Conservation (phyloP, 2,797 vertebrate species). For the Chaunax sp. region DNA sequence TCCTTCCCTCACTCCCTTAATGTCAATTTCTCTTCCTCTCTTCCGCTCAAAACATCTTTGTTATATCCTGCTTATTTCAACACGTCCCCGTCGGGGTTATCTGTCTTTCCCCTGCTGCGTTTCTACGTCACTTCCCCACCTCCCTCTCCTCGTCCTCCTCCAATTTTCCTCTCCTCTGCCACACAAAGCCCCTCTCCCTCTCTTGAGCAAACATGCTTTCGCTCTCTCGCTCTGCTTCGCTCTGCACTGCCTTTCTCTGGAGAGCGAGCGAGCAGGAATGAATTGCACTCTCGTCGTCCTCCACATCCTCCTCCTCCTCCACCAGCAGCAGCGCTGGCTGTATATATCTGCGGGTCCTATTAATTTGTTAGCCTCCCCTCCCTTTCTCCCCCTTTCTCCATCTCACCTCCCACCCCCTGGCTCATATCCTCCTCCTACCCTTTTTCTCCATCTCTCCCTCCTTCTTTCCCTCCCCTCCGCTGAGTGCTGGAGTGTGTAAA, state of each 20-base stretch:
- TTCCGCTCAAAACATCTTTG: conserved; percentile 44
- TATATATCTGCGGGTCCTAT: conserved; percentile 81
- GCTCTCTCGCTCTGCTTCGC: conserved; percentile 37
- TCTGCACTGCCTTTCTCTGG: conserved; percentile 70
- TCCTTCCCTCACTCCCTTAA: conserved; percentile 18
- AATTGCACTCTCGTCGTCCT: conserved; percentile 76
- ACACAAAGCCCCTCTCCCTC: conserved; percentile 42
- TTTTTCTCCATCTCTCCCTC: conserved; percentile 48
- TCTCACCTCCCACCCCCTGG: conserved; percentile 35
- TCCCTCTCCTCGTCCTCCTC: conserved; percentile 13
- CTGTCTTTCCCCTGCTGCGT: conserved; percentile 50
- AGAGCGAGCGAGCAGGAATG: conserved; percentile 77
- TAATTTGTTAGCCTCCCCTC: conserved; percentile 77
- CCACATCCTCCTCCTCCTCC: conserved; percentile 40
- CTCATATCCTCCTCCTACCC: conserved; percentile 67
- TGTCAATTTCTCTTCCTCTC: conserved; percentile 48
- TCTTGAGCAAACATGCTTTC: conserved; percentile 62
- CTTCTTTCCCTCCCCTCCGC: conserved; percentile 63
- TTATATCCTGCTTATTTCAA: conserved; percentile 49
- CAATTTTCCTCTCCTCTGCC: conserved; percentile 42
- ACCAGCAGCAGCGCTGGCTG: conserved; percentile 67
- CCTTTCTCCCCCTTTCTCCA: conserved; percentile 3
- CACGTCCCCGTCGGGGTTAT: conserved; percentile 32
- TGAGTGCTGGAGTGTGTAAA: conserved; percentile 81
- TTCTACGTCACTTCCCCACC: conserved; percentile 44